Evolutionary conservation across 2,888 invertebrate genomes (phyloP).

Genomic region (Acrobasis consociella): DNA sequence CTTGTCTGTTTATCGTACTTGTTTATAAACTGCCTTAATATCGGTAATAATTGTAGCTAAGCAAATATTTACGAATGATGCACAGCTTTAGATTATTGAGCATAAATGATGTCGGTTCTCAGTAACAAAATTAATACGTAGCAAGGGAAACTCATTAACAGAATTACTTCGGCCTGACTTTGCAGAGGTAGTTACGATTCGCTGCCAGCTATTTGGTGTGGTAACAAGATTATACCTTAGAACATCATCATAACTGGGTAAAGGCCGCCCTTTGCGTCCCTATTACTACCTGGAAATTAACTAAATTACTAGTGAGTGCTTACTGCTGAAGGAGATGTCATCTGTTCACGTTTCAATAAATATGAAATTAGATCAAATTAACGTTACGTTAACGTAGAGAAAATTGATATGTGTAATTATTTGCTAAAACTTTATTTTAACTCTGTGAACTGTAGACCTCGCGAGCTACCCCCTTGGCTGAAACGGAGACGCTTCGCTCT

Average conservation of each 20-base stretch:
- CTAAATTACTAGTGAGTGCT: neutral
- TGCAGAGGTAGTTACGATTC: slow-evolving; percentile 7
- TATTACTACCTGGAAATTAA: slow-evolving; percentile 2
- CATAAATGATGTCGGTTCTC: slow-evolving; percentile 17
- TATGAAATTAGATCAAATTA: too few species aligned
- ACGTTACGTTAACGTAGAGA: too few species aligned
- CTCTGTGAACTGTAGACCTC: too few species aligned
- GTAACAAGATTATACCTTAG: slow-evolving; percentile 15
- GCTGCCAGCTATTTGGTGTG: slow-evolving; percentile 11
- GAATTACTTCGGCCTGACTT: neutral
- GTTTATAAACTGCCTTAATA: too few species aligned
- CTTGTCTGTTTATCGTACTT: too few species aligned
- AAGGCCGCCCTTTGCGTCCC: slow-evolving; percentile 6
- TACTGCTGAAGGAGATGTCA: too few species aligned
- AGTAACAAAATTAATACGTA: slow-evolving; percentile 15
- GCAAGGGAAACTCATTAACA: slow-evolving; percentile 15
- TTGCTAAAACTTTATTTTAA: too few species aligned
- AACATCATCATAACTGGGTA: slow-evolving; percentile 11
- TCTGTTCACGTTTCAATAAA: too few species aligned
- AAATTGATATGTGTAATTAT: too few species aligned
- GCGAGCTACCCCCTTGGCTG: too few species aligned
- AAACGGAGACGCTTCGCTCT: too few species aligned
- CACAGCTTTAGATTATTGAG: slow-evolving; percentile 1
- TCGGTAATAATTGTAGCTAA: neutral
- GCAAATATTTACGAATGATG: neutral